A percentile compares a stretch with the other conserved stretches of the same genome.
These are phyloP conservation scores for Parotocinclus haroldoi DNA, from an alignment of 2,797 vertebrate genomes.

Conservation along the genomic window DNA sequence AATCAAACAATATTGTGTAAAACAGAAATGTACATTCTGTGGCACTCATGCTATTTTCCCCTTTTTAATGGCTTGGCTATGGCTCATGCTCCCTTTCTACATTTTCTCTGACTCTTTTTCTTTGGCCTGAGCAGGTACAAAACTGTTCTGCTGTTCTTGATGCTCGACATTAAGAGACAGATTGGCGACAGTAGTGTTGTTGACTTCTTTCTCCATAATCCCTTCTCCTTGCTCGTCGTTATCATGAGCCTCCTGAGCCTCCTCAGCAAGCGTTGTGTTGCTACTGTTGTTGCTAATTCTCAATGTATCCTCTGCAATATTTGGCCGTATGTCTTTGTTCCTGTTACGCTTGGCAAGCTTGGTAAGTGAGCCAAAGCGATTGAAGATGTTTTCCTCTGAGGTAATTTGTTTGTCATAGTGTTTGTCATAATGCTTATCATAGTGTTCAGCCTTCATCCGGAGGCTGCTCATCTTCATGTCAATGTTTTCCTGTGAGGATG, in stretches of 20 bases:
- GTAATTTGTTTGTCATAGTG: slow-evolving; percentile 60
- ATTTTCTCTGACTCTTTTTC: slow-evolving; percentile 74
- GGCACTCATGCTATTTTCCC: slow-evolving; percentile 52
- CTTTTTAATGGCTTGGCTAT: slow-evolving; percentile 45
- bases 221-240: slow-evolving; percentile 65
- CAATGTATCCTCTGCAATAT: slow-evolving; percentile 81
- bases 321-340: slow-evolving; percentile 85
- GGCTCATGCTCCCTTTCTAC: slow-evolving; percentile 64
- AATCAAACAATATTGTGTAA: slow-evolving; percentile 58
- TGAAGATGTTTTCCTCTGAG: slow-evolving; percentile 93
- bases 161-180: slow-evolving; percentile 76
- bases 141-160: slow-evolving; percentile 76
- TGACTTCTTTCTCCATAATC: slow-evolving; percentile 68
- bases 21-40: slow-evolving; percentile 75
- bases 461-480: slow-evolving; percentile 93
- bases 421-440: slow-evolving; percentile 67
- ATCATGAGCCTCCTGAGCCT: slow-evolving; percentile 72
- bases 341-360: slow-evolving; percentile 84
- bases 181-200: slow-evolving; percentile 75
- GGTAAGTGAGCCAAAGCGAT: slow-evolving; percentile 88
- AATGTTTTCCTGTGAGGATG: slow-evolving; percentile 95
- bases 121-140: slow-evolving; percentile 77
- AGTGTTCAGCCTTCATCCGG: slow-evolving; percentile 79
- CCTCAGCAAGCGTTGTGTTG: slow-evolving; percentile 77
- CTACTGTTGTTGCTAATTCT: slow-evolving; percentile 77